Evolutionary conservation across 2,888 invertebrate species (phyloP), one percentile per base, ranked within the genome.

Genomic region (Macropis europaea): DNA sequence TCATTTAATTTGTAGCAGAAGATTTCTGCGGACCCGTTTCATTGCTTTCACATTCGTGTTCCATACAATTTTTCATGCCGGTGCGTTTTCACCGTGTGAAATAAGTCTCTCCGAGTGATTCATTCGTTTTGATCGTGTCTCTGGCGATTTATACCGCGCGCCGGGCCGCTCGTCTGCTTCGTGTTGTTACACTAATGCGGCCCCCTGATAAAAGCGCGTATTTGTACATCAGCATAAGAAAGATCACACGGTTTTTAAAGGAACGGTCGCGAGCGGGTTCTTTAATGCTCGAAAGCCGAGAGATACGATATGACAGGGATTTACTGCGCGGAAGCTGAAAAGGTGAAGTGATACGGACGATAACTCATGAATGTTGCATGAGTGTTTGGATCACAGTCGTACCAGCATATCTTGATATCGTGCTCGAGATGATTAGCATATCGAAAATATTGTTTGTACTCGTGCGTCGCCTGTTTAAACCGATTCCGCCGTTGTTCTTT

Each of bases 281-380:
- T 63, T 56, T 64, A 71, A 64, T 60, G 60, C 57, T 42, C 19
- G 56, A 71, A 64, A 64, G 34, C 56, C 40, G 43, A 17, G 64
- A 48, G 59, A 68, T 48, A 43, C 52, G 68, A 73, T 66, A 62
- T 54, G 77, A 82, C 67, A 69, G 60, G 63, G 73, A 78, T 77
- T 70, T 74, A 78, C 77, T 68, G 67, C 62, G 24, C 26, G 66
- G 45, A 32, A 67, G 60, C 53, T 64, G 66, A 57, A 74, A 83
- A 61, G 68, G 62, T 56, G 75, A 70, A 57, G 70, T 36, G 73
- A 64, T 73, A 72, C 57, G 66, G 67, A 36, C 61, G 61, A 59
- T 60, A 54, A 57, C 48, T 75, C 70, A 82, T 82, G 79, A 82
- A 82, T 82, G 72, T 82, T 76, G 70, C 70, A 82, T 76, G 73